These are phyloP conservation scores for Clanis bilineata DNA, from an alignment of 2,888 invertebrate genomes.

Conservation along the genomic window DNA sequence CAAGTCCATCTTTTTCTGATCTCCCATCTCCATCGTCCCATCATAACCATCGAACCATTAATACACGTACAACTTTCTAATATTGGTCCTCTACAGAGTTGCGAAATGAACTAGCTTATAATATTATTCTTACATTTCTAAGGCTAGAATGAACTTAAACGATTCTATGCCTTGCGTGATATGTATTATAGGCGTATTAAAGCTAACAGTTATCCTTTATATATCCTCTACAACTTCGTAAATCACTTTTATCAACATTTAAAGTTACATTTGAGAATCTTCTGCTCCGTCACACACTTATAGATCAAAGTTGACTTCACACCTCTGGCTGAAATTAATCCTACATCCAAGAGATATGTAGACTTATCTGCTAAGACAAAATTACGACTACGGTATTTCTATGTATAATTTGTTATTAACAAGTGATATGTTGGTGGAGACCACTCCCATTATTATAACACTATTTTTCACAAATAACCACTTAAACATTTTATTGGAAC, in stretches of 20 bases:
- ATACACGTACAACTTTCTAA: constrained; percentile 81
- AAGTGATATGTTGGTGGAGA: constrained; percentile 81
- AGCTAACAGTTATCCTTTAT: constrained; percentile 51
- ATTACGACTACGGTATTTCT: constrained; percentile 70
- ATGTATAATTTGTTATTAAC: constrained; percentile 75
- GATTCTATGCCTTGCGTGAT: constrained; percentile 79
- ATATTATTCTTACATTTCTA: constrained; percentile 53
- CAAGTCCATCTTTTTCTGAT: constrained; percentile 21
- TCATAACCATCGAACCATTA: constrained; percentile 51
- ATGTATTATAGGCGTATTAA: constrained; percentile 77
- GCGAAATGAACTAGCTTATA: constrained; percentile 77
- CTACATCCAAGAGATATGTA: constrained; percentile 69
- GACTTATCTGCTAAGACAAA: constrained; percentile 68
- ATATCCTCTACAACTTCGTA: constrained; percentile 45
- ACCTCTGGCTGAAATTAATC: constrained; percentile 47
- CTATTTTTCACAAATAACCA: constrained; percentile 63
- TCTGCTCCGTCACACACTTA: constrained; percentile 30
- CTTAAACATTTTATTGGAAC: constrained; percentile 60
- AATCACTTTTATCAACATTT: constrained; percentile 28
- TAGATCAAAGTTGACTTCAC: constrained; percentile 43
- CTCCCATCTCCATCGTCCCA: constrained; percentile 19
- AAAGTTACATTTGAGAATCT: constrained; percentile 37
- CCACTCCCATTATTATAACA: constrained; percentile 71
- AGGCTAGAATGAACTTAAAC: constrained; percentile 74
- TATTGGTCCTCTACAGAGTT: constrained; percentile 81